A percentile compares a stretch with the other conserved stretches of the same genome.
These are phyloP conservation scores for Macaca mulatta DNA, from an alignment of 2,113 vertebrate genomes.

Conservation along the genomic window DNA sequence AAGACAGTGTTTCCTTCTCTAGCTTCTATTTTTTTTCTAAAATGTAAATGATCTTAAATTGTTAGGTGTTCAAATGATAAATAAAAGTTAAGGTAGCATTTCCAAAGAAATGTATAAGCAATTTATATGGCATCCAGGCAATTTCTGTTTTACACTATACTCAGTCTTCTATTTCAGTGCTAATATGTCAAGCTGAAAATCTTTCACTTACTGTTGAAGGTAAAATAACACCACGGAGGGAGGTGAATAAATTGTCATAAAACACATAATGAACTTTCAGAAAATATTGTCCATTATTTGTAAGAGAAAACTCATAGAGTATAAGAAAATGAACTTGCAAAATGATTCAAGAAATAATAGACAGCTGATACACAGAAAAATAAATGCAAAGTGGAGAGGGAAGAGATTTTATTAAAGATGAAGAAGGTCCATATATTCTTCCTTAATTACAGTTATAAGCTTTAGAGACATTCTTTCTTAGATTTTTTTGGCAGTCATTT, in stretches of 20 bases:
- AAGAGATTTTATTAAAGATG: conserved; percentile 51
- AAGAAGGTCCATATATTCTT: conserved; percentile 26
- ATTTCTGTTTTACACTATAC: conserved; percentile 17
- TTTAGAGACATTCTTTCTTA: conserved; percentile 27
- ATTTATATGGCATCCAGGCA: conserved; percentile 41
- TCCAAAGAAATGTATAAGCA: background rate
- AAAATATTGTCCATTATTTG: background rate
- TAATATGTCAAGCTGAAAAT: conserved; percentile 61
- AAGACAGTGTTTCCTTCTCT: background rate
- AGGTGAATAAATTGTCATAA: conserved; percentile 52
- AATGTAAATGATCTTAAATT: conserved; percentile 41
- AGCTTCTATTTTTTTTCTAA: conserved; percentile 10
- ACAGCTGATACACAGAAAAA: background rate
- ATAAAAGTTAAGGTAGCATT: conserved; percentile 18
- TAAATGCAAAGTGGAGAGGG: background rate
- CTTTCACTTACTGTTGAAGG: conserved; percentile 50
- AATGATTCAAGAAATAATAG: conserved; percentile 55
- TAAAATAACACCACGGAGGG: conserved; percentile 44
- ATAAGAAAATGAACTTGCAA: conserved; percentile 39
- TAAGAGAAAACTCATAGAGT: conserved; percentile 31
- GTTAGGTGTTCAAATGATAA: background rate
- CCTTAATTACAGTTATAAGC: background rate
- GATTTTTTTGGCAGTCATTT: background rate
- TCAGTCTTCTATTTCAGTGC: conserved; percentile 64
- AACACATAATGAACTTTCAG: conserved; percentile 56